These are phyloP conservation scores for Riptortus pedestris DNA, from an alignment of 1,140 invertebrate genomes.

Conservation along the genomic window DNA sequence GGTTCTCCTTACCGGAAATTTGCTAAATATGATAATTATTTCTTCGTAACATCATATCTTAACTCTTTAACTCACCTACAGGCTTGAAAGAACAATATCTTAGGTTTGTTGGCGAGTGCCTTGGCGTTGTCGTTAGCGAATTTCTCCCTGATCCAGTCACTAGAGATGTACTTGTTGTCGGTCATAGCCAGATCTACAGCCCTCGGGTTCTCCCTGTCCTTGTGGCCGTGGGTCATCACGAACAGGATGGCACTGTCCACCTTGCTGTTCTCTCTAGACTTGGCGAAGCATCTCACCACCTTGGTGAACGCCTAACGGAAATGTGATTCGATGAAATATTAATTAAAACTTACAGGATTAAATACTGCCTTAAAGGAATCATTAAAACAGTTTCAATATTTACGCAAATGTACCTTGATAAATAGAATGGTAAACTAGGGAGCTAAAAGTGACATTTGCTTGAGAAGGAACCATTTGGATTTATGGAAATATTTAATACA, in stretches of 20 bases:
- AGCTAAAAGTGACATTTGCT: no score
- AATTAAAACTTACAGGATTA: no score
- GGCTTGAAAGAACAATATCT: conserved; percentile 2
- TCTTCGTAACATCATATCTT: no score
- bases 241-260: conserved; percentile 7
- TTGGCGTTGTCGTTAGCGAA: neutral
- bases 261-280: neutral
- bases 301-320: neutral
- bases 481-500: no score
- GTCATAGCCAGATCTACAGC: neutral
- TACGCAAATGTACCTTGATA: no score
- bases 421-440: no score
- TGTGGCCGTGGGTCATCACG: conserved; percentile 11
- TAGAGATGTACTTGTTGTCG: conserved; percentile 9
- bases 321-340: no score
- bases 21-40: no score
- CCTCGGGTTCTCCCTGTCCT: neutral
- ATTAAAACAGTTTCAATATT: no score
- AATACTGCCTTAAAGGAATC: no score
- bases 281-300: neutral
- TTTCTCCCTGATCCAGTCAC: conserved; percentile 6
- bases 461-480: no score
- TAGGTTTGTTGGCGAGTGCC: conserved; percentile 3
- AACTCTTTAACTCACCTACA: conserved; percentile 10
- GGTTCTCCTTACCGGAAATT: no score